phyloP scores from a whole-genome alignment of 2,113 vertebrate genomes.

The Rhinolophus ferrumequinum region DNA sequence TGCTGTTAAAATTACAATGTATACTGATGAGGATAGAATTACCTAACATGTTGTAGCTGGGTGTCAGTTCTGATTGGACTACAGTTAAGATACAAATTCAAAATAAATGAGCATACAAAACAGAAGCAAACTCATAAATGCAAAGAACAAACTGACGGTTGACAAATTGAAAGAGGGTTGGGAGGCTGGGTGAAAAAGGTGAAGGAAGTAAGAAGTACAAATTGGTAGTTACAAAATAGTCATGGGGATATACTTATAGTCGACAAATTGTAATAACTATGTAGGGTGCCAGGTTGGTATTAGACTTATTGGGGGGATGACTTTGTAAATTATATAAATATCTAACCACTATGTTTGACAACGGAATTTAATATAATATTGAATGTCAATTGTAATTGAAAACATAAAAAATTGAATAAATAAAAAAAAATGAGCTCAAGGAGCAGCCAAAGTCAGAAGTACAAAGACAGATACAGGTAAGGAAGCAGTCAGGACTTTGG shows the following conservation, averaged over 20 bases:
- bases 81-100: neutral
- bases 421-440: neutral
- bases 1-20: neutral
- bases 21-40: neutral
- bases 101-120: neutral
- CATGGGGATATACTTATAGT: neutral
- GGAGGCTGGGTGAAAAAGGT: neutral
- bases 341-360: neutral
- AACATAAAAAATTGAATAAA: neutral
- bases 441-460: neutral
- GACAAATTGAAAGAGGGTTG: neutral
- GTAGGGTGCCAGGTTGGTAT: neutral
- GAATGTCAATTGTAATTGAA: neutral
- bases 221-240: neutral
- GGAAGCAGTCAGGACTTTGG: neutral
- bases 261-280: neutral
- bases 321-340: neutral
- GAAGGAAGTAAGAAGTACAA: neutral
- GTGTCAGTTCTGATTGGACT: neutral
- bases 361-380: neutral
- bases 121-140: neutral
- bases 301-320: neutral
- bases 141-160: neutral
- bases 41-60: neutral
- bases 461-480: neutral